These are phyloP conservation scores for Nomada ruficornis DNA, from an alignment of 2,888 invertebrate species.

Conservation along the genomic window DNA sequence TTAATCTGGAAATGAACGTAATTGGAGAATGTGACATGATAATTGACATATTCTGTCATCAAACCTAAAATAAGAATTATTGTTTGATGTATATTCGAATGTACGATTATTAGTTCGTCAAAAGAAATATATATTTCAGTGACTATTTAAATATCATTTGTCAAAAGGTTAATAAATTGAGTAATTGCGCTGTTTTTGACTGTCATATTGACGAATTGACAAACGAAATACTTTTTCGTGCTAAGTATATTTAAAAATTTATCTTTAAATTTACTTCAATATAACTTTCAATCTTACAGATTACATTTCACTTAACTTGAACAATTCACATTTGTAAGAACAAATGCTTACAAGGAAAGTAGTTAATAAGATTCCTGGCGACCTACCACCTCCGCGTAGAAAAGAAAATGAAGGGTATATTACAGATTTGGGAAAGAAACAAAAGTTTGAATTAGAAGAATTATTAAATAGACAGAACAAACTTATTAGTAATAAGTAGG, in stretches of 20 bases:
- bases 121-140: not conserved
- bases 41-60: not conserved
- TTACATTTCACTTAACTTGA: constrained; percentile 9
- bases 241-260: not conserved
- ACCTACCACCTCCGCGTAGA: constrained; percentile 84
- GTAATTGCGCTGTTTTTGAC: not conserved
- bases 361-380: constrained; percentile 85
- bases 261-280: not conserved
- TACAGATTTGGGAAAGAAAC: constrained; percentile 85
- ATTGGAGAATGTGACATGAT: not conserved
- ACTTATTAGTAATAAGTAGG: constrained; percentile 84
- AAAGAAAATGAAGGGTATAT: constrained; percentile 86
- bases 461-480: constrained; percentile 86
- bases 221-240: too few relatives aligned
- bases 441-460: constrained; percentile 85
- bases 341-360: constrained; percentile 70
- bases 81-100: not conserved
- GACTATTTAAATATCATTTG: not conserved
- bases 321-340: constrained; percentile 4
- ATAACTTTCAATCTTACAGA: not conserved
- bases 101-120: not conserved
- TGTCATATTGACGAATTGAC: not conserved
- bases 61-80: constrained; percentile 1
- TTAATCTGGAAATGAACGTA: not conserved
- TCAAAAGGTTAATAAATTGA: not conserved